Conservation (phyloP, 2,113 vertebrate species). For the Myotis davidii region DNA sequence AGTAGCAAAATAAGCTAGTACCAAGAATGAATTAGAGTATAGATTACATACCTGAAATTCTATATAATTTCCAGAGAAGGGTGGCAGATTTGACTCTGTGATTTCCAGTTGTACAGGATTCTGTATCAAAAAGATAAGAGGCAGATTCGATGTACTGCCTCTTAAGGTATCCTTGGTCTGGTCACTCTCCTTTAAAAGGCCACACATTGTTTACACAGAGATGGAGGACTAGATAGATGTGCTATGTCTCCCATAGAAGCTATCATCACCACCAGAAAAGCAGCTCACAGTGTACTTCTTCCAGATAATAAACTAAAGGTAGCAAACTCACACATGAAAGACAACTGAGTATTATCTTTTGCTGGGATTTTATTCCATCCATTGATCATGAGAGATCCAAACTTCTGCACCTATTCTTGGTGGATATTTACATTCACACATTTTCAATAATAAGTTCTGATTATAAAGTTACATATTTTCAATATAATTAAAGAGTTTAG, state of each 20-base stretch:
- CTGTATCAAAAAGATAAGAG: constrained; percentile 25
- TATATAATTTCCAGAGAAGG: neutral
- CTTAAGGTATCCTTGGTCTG: neutral
- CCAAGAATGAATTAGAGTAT: neutral
- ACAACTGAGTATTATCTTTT: neutral
- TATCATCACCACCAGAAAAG: neutral
- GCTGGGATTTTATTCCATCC: neutral
- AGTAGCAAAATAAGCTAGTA: neutral
- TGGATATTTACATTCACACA: neutral
- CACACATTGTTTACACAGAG: neutral
- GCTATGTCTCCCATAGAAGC: neutral
- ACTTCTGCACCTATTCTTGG: neutral
- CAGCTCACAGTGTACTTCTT: neutral
- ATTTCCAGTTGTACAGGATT: neutral
- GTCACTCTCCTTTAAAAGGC: neutral
- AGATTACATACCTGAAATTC: neutral
- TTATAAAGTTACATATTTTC: neutral
- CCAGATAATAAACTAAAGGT: neutral
- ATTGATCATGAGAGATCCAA: constrained; percentile 30
- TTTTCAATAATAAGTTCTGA: constrained; percentile 47
- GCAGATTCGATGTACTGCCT: constrained; percentile 18
- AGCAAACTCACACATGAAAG: neutral
- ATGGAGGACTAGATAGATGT: neutral
- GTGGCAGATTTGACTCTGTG: neutral
- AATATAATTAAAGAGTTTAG: neutral